phyloP scores from a whole-genome alignment of 64 coral and sea anemone species.

The Pocillopora damicornis region DNA sequence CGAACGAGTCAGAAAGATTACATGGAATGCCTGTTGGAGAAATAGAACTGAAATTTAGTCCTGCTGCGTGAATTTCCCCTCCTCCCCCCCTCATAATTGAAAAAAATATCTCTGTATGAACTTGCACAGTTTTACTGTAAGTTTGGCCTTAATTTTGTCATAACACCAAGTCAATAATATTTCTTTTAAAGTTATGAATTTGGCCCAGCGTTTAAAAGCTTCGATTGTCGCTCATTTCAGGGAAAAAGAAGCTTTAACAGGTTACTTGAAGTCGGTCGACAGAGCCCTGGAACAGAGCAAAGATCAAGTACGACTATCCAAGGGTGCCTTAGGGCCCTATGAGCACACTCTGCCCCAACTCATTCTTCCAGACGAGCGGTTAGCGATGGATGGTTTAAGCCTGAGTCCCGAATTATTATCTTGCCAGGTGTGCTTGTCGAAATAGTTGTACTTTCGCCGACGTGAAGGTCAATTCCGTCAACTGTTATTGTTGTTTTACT shows the following conservation, averaged over 20 bases:
- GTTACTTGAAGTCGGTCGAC: slow-evolving; percentile 84
- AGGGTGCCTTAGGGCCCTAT: slow-evolving; percentile 70
- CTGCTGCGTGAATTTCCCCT: no score
- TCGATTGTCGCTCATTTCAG: slow-evolving; percentile 4
- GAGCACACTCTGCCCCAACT: slow-evolving; percentile 74
- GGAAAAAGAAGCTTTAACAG: slow-evolving; percentile 83
- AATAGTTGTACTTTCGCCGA: no score
- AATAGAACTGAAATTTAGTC: no score
- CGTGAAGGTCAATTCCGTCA: no score
- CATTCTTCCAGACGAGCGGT: slow-evolving; percentile 69
- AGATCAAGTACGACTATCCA: slow-evolving; percentile 77
- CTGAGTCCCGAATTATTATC: slow-evolving; percentile 82
- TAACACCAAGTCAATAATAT: no score
- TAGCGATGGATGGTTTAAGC: slow-evolving; percentile 67
- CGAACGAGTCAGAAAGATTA: neutral
- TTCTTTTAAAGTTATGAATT: no score
- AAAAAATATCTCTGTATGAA: no score
- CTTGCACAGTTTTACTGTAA: no score
- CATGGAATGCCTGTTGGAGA: no score
- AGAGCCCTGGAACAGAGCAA: slow-evolving; percentile 87
- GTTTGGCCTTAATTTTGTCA: no score
- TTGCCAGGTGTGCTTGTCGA: slow-evolving; percentile 43
- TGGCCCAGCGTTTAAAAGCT: neutral
- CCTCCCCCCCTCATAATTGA: no score
- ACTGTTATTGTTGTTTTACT: no score